Percentiles rank a stretch among this genome's conserved stretches.
These are phyloP conservation scores for Florisuga fusca DNA, from an alignment of 2,797 vertebrate species.

Conservation along the genomic window DNA sequence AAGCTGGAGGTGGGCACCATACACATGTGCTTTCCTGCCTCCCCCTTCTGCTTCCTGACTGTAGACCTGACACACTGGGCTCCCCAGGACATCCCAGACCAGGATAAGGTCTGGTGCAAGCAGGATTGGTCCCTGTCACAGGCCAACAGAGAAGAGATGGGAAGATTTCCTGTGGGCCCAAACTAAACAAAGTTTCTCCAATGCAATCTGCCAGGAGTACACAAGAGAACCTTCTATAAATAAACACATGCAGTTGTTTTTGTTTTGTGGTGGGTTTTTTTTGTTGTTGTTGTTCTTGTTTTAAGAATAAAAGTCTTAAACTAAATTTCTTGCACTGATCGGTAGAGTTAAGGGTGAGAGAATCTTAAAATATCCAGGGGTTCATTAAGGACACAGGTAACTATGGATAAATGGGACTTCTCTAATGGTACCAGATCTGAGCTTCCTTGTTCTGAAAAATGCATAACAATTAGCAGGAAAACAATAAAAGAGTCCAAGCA, in stretches of 20 bases:
- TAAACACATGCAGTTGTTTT: no score
- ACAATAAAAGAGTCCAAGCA: not conserved
- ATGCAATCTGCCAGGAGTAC: not conserved
- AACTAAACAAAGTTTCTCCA: not conserved
- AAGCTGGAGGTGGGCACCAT: not conserved
- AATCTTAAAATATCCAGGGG: not conserved
- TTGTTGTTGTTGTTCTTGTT: no score
- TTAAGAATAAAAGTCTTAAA: not conserved
- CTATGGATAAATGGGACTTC: not conserved
- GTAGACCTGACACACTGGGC: no score
- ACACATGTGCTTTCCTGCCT: fast-evolving
- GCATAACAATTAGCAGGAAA: not conserved
- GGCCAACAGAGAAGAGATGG: not conserved
- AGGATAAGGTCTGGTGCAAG: not conserved
- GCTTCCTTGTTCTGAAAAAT: not conserved
- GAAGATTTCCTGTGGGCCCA: not conserved
- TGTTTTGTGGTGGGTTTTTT: no score
- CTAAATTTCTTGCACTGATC: not conserved
- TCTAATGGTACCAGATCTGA: not conserved
- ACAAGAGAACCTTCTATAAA: not conserved
- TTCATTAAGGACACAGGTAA: not conserved
- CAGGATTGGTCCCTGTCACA: not conserved
- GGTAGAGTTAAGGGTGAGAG: not conserved
- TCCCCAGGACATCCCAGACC: not conserved
- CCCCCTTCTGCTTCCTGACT: not conserved